phyloP scores from a whole-genome alignment of 1,140 invertebrate genomes.

The Apis mellifera region DNA sequence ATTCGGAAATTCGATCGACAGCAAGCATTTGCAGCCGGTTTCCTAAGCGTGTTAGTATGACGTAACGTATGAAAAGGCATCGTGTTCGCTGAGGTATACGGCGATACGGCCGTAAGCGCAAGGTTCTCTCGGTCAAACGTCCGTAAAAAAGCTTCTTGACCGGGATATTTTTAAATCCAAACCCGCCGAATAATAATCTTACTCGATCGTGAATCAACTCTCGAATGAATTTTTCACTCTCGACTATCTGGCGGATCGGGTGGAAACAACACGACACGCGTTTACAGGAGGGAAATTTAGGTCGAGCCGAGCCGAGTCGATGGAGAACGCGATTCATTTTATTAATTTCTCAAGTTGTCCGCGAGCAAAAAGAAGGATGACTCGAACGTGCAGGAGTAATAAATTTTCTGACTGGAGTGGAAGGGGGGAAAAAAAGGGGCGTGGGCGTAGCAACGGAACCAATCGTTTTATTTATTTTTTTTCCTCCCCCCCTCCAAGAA shows the following conservation, averaged over 20 bases:
- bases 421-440: background rate
- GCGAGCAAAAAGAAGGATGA: background rate
- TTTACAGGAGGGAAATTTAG: background rate
- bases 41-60: background rate
- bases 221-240: background rate
- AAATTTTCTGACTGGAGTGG: background rate
- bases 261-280: background rate
- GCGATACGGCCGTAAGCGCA: too few relatives aligned
- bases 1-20: slow-evolving; percentile 44
- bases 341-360: slow-evolving; percentile 1
- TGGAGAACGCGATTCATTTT: background rate
- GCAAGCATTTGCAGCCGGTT: background rate
- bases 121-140: background rate
- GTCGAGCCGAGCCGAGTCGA: background rate
- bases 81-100: background rate
- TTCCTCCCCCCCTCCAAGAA: too few relatives aligned
- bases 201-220: background rate
- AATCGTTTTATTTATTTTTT: slow-evolving; percentile 35
- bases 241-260: too few relatives aligned
- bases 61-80: slow-evolving; percentile 6
- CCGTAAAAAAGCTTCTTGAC: background rate
- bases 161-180: background rate
- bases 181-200: slow-evolving; percentile 10
- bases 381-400: background rate
- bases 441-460: background rate